phyloP scores from a whole-genome alignment of 2,797 vertebrate genomes.

The Urosaurus nigricauda region DNA sequence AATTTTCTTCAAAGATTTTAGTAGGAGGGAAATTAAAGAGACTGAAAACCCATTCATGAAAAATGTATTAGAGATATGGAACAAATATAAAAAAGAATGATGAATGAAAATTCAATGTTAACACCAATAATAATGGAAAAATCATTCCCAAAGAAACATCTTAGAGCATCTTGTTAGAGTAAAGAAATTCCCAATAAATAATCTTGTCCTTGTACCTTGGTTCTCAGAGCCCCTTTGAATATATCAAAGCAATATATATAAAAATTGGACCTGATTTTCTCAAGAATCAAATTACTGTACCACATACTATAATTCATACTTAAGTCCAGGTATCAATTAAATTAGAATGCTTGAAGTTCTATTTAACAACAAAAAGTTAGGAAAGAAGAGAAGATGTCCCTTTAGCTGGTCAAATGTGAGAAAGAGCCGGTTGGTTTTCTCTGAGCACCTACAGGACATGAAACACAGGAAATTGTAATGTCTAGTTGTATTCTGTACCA shows the following conservation, averaged over 20 bases:
- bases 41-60: too few relatives aligned
- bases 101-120: too few relatives aligned
- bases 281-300: background rate
- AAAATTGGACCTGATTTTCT: background rate
- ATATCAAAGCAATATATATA: background rate
- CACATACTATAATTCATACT: background rate
- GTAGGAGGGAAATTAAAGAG: too few relatives aligned
- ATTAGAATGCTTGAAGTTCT: background rate
- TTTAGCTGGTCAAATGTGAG: slow-evolving; percentile 1
- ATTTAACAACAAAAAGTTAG: background rate
- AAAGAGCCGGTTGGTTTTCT: background rate
- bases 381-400: background rate
- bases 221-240: background rate
- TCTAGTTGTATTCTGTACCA: too few relatives aligned
- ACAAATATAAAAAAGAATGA: too few relatives aligned
- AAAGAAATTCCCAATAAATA: background rate
- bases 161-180: background rate
- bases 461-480: background rate
- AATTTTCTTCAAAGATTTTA: too few relatives aligned
- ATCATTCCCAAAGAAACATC: background rate
- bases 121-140: too few relatives aligned
- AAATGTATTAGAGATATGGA: too few relatives aligned
- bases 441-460: slow-evolving; percentile 15
- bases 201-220: background rate
- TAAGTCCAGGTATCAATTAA: background rate